Evolutionary conservation across 1,140 invertebrate species (phyloP), one percentile per base, ranked within the genome.

Genomic region (Hestina assimilis): DNA sequence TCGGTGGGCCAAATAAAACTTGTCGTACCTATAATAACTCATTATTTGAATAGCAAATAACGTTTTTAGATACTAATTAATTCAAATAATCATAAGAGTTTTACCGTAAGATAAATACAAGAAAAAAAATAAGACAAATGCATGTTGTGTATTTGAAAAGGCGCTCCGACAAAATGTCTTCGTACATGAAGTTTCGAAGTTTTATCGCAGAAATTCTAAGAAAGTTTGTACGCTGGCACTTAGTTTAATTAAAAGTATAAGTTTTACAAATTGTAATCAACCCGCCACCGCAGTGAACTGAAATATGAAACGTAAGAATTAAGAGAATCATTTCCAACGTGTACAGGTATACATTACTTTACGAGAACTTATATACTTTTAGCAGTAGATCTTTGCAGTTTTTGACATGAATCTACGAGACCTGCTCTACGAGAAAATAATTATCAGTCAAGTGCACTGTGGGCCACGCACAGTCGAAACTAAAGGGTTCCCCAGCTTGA

Each of bases 171-270:
- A 45, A 45, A 41, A 53, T 41, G 29, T 53, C n/a, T 43, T 19
- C 28, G 41, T 45, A 28, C 8, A 53, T 14, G 17, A 59, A 59
- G 47, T 51, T 40, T 15, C 26, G 42, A 45, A 53, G 40, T 41
- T 20, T 53, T 53, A 53, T 53, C 51, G 51, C 43, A 12, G 19
- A 51, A 59, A 40, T 59, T 59, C 50, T 42, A 19, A 43, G 14
- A 21, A 53, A 52, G 20, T 59, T 48, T 35, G 8, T 46, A 52
- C 42, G 41, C 12, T 40, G 24, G 57, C 31, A 40, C 31, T 59
- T 46, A 59, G 50, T 59, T 59, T 59, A 59, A 59, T 53, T 59
- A 59, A 59, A 59, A 59, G 47, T 48, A 46, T 24, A 51, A 59
- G 40, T 59, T 29, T 8, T 14, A 17, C 46, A 42, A 59, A 53